Conservation (phyloP, 1,140 invertebrate genomes). For the Harpegnathos saltator region DNA sequence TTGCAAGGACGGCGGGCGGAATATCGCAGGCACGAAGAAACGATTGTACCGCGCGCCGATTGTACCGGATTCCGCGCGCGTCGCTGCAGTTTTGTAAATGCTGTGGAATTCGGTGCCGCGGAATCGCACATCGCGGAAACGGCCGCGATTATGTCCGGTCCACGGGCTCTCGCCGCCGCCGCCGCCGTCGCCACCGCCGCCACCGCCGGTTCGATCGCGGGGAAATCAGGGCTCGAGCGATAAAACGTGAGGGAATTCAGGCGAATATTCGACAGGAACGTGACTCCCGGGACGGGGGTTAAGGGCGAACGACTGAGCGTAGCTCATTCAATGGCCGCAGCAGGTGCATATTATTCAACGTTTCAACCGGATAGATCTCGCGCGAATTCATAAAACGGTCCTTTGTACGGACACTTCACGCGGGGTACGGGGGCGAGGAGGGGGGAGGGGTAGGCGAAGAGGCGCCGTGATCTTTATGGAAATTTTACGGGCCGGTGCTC, state of each 20-base stretch:
- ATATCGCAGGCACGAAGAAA: background rate
- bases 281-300: conserved; percentile 66
- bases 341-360: conserved; percentile 85
- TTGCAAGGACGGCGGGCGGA: background rate
- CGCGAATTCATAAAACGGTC: conserved; percentile 85
- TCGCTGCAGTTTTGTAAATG: conserved; percentile 53
- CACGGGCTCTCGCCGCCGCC: conserved; percentile 14
- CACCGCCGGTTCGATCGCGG: conserved; percentile 49
- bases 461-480: conserved; percentile 82
- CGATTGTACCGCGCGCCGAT: background rate
- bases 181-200: too few species aligned
- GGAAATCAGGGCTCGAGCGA: conserved; percentile 67
- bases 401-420: conserved; percentile 82
- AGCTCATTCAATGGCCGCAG: conserved; percentile 77
- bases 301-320: conserved; percentile 72
- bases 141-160: conserved; percentile 58
- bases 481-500: conserved; percentile 80
- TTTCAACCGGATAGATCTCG: conserved; percentile 81
- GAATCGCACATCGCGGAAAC: conserved; percentile 57
- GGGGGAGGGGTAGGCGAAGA: too few species aligned
- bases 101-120: conserved; percentile 27
- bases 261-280: conserved; percentile 71
- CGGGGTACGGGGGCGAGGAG: too few species aligned
- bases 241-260: conserved; percentile 74
- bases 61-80: conserved; percentile 51